These are phyloP conservation scores for Epiblema foenella DNA, from an alignment of 2,888 invertebrate species.

Conservation along the genomic window DNA sequence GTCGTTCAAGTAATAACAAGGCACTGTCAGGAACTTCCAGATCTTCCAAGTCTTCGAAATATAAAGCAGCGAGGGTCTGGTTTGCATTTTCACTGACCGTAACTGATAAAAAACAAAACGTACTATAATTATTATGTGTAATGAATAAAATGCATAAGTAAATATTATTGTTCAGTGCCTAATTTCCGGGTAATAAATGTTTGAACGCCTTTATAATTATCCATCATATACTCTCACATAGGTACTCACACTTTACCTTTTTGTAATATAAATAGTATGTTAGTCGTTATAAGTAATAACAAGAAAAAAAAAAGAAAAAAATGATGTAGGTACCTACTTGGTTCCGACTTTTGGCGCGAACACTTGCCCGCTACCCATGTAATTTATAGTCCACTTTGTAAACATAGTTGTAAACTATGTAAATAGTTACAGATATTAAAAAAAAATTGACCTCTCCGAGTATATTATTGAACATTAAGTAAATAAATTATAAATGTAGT, in stretches of 20 bases:
- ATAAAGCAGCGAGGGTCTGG: slow-evolving; percentile 47
- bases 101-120: slow-evolving; percentile 30
- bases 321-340: no score
- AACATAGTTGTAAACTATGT: not conserved
- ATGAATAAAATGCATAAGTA: not conserved
- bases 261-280: no score
- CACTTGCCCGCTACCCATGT: not conserved
- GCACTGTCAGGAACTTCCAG: slow-evolving; percentile 68
- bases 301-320: no score
- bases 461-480: not conserved
- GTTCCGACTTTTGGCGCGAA: not conserved
- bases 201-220: no score
- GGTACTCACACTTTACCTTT: no score
- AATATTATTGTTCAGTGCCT: no score
- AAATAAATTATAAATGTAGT: slow-evolving; percentile 48
- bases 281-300: no score
- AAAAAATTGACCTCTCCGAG: not conserved
- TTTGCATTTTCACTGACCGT: slow-evolving; percentile 47
- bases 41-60: slow-evolving; percentile 51
- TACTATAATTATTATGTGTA: not conserved
- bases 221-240: no score
- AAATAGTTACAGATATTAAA: not conserved
- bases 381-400: not conserved
- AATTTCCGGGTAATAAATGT: no score
- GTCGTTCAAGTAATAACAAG: slow-evolving; percentile 59